A percentile compares a stretch with the other conserved stretches of the same genome.
These are phyloP conservation scores for Ochotona curzoniae DNA, from an alignment of 2,113 vertebrate genomes.

Conservation along the genomic window DNA sequence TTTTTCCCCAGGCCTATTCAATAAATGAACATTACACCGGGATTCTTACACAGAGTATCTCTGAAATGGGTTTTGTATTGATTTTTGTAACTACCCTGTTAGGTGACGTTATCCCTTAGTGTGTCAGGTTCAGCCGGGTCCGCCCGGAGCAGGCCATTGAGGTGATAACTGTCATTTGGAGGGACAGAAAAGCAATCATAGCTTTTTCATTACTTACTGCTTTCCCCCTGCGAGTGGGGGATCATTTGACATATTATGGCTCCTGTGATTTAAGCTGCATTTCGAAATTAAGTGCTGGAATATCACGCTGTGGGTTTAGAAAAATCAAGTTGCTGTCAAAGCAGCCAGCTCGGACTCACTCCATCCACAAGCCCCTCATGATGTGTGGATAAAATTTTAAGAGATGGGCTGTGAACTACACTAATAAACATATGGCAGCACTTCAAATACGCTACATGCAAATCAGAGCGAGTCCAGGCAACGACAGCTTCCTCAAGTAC, in stretches of 20 bases:
- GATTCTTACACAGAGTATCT: conserved; percentile 95
- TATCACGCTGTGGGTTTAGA: conserved; percentile 96
- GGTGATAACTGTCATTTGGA: conserved; percentile 99
- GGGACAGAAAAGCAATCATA: conserved; percentile 99
- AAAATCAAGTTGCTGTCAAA: conserved; percentile 96
- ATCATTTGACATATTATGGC: conserved; percentile 99
- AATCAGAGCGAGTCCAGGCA: background rate
- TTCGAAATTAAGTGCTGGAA: conserved; percentile 99
- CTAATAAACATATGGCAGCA: background rate
- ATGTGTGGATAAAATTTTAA: conserved; percentile 46
- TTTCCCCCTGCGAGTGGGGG: conserved; percentile 95
- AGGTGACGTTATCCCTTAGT: conserved; percentile 99
- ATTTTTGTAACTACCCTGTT: conserved; percentile 99
- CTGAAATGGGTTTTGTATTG: conserved; percentile 99
- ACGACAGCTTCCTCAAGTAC: background rate
- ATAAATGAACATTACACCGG: conserved; percentile 98
- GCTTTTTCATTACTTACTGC: conserved; percentile 99
- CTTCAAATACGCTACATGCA: background rate
- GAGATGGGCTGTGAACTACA: background rate
- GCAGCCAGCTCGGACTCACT: conserved; percentile 90
- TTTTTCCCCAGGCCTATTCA: conserved; percentile 96
- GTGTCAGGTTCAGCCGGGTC: conserved; percentile 98
- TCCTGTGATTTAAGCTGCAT: conserved; percentile 99
- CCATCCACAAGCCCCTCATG: conserved; percentile 86
- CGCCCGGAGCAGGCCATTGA: conserved; percentile 99